Percentiles rank a stretch among this genome's conserved stretches.
Conservation (phyloP, 2,888 invertebrate species). For the Anarsia innoxiella region DNA sequence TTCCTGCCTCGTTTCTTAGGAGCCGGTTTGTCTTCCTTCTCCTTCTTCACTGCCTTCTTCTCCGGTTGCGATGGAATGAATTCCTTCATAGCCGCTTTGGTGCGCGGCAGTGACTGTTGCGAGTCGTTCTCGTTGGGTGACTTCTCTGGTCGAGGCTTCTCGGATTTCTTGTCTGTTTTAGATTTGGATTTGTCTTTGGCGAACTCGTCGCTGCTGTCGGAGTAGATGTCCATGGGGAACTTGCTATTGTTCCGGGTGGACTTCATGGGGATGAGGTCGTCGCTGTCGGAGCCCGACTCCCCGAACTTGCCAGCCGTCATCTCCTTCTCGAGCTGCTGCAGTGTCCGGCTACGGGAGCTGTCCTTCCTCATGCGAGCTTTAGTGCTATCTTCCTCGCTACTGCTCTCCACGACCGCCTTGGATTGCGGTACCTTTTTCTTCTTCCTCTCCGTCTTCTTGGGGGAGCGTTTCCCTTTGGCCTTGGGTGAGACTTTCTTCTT, state of each 20-base stretch:
- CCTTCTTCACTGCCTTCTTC: constrained; percentile 36
- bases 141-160: constrained; percentile 76
- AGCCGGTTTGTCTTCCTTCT: constrained; percentile 45
- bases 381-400: constrained; percentile 76
- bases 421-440: constrained; percentile 66
- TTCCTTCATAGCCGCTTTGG: constrained; percentile 90
- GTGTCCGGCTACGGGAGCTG: constrained; percentile 73
- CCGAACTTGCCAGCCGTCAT: constrained; percentile 71
- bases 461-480: constrained; percentile 55
- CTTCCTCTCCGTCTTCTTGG: constrained; percentile 63
- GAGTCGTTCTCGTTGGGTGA: constrained; percentile 81
- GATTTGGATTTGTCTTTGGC: constrained; percentile 62
- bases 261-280: constrained; percentile 82
- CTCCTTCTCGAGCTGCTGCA: constrained; percentile 85
- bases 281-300: constrained; percentile 84
- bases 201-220: constrained; percentile 83
- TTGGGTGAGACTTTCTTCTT: constrained; percentile 69
- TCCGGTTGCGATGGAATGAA: constrained; percentile 76
- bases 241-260: constrained; percentile 72
- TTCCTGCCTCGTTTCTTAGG: constrained; percentile 63
- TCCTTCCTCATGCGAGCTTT: constrained; percentile 58
- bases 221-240: constrained; percentile 85
- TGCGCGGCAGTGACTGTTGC: constrained; percentile 80
- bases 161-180: constrained; percentile 44
- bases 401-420: constrained; percentile 72